phyloP scores from a whole-genome alignment of 2,888 invertebrate genomes.

The Pseudoips prasinana region DNA sequence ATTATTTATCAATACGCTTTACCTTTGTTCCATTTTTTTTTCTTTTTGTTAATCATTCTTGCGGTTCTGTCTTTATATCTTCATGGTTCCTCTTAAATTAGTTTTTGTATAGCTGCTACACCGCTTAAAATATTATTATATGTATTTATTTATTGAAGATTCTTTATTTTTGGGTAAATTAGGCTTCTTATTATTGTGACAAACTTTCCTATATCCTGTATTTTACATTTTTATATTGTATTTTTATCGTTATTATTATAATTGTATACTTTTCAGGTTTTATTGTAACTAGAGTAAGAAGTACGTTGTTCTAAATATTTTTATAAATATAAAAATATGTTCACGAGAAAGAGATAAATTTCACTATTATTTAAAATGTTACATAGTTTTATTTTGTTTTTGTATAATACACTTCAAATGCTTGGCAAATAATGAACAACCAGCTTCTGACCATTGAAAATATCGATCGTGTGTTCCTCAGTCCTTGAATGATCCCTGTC shows the following conservation, averaged over 20 bases:
- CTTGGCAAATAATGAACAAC: slow-evolving; percentile 13
- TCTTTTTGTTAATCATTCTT: slow-evolving; percentile 24
- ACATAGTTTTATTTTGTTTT: neutral
- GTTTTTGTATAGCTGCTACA: slow-evolving; percentile 34
- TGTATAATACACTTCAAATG: neutral
- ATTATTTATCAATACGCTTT: slow-evolving; percentile 33
- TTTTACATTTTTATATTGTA: slow-evolving; percentile 21
- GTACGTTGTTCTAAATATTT: slow-evolving; percentile 11
- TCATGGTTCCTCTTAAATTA: slow-evolving; percentile 19
- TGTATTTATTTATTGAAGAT: slow-evolving; percentile 12
- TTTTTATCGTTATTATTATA: slow-evolving; percentile 17
- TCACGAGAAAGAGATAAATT: too few relatives aligned
- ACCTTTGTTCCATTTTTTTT: slow-evolving; percentile 17
- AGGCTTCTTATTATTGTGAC: slow-evolving; percentile 22
- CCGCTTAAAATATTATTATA: slow-evolving; percentile 32
- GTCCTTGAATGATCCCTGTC: slow-evolving; percentile 49
- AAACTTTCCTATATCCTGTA: slow-evolving; percentile 15
- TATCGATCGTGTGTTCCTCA: slow-evolving; percentile 30
- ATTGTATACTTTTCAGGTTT: slow-evolving; percentile 28
- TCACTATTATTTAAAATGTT: neutral
- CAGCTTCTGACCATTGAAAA: slow-evolving; percentile 24
- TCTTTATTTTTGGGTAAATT: slow-evolving; percentile 28
- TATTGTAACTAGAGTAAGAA: slow-evolving; percentile 15
- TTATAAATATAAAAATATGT: neutral
- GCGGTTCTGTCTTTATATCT: slow-evolving; percentile 20